Percentiles rank a stretch among this genome's conserved stretches.
These are phyloP conservation scores for Mormyrus lacerda DNA, from an alignment of 2,113 vertebrate species.

Conservation along the genomic window DNA sequence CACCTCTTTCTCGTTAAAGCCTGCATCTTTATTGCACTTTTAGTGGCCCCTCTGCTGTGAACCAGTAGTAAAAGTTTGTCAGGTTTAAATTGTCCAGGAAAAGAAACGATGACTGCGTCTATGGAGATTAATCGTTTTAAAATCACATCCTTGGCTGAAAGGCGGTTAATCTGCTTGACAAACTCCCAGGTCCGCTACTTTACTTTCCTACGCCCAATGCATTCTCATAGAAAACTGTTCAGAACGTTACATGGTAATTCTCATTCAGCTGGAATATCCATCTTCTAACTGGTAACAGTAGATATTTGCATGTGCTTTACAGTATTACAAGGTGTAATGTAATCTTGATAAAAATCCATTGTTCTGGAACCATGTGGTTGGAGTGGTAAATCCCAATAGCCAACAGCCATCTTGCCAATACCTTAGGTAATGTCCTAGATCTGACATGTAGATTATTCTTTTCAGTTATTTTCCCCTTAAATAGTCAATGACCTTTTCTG, in stretches of 20 bases:
- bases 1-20: not conserved
- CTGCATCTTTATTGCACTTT: not conserved
- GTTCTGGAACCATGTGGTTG: not conserved
- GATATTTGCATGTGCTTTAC: not conserved
- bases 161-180: not conserved
- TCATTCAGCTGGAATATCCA: not conserved
- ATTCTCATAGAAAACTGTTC: not conserved
- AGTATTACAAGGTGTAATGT: not conserved
- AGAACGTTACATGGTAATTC: not conserved
- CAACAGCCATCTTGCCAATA: not conserved
- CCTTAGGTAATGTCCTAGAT: not conserved
- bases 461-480: not conserved
- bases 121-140: constrained; percentile 28
- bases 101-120: constrained; percentile 16
- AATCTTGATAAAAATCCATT: not conserved
- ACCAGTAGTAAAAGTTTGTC: not conserved
- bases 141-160: constrained; percentile 33
- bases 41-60: not conserved
- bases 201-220: not conserved
- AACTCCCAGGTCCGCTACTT: not conserved
- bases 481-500: not conserved
- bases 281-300: not conserved
- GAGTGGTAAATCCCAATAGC: not conserved
- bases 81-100: constrained; percentile 21
- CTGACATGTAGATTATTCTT: not conserved